Conservation (phyloP, 2,888 invertebrate species). For the Luffia ferchaultella region DNA sequence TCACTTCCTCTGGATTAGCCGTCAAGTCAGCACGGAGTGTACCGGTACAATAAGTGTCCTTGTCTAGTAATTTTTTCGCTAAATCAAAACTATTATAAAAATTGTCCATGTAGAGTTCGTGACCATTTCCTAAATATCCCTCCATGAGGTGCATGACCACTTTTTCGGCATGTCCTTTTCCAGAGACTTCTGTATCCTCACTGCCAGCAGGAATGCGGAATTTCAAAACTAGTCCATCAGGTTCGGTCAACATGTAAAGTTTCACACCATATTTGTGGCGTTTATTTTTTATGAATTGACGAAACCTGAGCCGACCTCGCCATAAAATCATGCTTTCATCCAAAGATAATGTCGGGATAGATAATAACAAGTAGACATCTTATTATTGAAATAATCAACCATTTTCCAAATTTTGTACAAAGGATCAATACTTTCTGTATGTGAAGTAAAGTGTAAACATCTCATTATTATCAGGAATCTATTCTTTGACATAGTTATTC, state of each 20-base stretch:
- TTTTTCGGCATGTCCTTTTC: slow-evolving; percentile 18
- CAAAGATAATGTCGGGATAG: slow-evolving; percentile 13
- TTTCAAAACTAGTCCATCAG: no score
- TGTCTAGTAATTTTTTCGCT: slow-evolving; percentile 22
- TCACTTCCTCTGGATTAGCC: slow-evolving; percentile 19
- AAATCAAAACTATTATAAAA: no score
- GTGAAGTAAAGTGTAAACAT: slow-evolving; percentile 24
- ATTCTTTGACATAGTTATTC: slow-evolving; percentile 25
- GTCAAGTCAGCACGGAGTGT: slow-evolving; percentile 22
- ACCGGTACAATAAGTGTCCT: slow-evolving; percentile 31
- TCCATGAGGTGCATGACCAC: slow-evolving; percentile 24
- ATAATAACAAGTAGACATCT: slow-evolving; percentile 16
- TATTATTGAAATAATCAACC: slow-evolving; percentile 26
- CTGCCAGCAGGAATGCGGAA: slow-evolving; percentile 19
- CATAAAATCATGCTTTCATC: slow-evolving; percentile 28
- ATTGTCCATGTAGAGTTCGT: slow-evolving; percentile 11
- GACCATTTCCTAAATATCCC: slow-evolving; percentile 18
- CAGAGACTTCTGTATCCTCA: slow-evolving; percentile 16
- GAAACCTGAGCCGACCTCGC: slow-evolving; percentile 24
- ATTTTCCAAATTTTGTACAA: slow-evolving; percentile 23
- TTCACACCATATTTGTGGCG: no score
- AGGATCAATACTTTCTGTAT: slow-evolving; percentile 19
- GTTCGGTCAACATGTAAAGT: slow-evolving; percentile 28
- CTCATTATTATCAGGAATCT: slow-evolving; percentile 27
- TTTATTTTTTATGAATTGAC: no score